Evolutionary conservation across 2,113 vertebrate genomes (phyloP).

Genomic region (Oncorhynchus masou): DNA sequence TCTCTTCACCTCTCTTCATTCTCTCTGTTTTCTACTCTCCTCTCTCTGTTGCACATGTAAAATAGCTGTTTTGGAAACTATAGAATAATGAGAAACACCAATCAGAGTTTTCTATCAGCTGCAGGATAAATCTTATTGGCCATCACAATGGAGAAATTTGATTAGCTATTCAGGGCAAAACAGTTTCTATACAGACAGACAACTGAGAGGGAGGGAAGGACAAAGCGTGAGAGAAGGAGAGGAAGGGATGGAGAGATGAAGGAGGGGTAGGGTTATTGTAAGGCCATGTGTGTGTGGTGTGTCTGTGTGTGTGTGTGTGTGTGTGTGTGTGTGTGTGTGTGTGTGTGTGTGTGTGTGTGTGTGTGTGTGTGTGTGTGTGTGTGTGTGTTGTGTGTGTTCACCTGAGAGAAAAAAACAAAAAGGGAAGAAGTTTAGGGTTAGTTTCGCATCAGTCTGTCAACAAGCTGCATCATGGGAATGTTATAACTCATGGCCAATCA

Average conservation of each 20-base stretch:
- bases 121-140: too few relatives aligned
- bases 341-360: constrained; percentile 23
- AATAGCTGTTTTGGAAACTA: too few relatives aligned
- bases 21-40: not conserved
- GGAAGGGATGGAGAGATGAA: constrained; percentile 2
- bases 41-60: not conserved
- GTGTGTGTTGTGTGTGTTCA: constrained; percentile 46
- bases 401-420: constrained; percentile 71
- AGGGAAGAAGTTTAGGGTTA: constrained; percentile 57
- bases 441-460: constrained; percentile 12
- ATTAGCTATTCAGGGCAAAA: constrained; percentile 1
- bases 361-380: not conserved
- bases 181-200: constrained; percentile 24
- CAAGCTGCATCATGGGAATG: not conserved
- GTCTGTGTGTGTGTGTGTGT: not conserved
- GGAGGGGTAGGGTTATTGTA: constrained; percentile 26
- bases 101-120: too few relatives aligned
- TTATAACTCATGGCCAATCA: not conserved
- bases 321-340: constrained; percentile 3
- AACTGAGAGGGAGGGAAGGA: constrained; percentile 33
- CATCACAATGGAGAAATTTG: too few relatives aligned
- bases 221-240: constrained; percentile 30
- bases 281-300: constrained; percentile 22
- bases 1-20: too few relatives aligned
- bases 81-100: not conserved